Base-by-base conservation (phyloP, 2,888 invertebrate genomes). In the Caradrina kadenii region DNA sequence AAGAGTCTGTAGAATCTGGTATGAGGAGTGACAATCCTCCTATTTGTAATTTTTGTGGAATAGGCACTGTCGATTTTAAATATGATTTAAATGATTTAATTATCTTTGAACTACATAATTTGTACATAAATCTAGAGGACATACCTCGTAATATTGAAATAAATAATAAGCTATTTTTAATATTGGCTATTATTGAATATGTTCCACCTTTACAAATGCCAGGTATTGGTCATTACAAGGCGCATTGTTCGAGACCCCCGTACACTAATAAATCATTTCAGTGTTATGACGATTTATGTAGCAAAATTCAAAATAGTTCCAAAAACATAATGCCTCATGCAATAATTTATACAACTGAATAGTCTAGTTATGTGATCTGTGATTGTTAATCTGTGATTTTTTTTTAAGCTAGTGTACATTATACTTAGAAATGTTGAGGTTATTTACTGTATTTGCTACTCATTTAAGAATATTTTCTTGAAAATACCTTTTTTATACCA, bases 391-490 rank as follows among this genome's bases (percentile, higher is more conserved):
- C 2, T 26, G 26, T 26, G 26, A 26, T 26, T 26, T 26, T 26
- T 26, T 26, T 26, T 26, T 26, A 26, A 26, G 26, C 26, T 56
- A 62, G 62, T 61, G 35, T 7, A 67, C 45, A 61, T 45, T 42
- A 65, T 48, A 48, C 48, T 48, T 48, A 48, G 48, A 48, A 48
- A 48, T 48, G 48, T 48, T 48, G 48, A 48, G 48, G 48, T 48
- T n/a, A n/a, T 48, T 48, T 48, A 21, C 59, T 59, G 59, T 59
- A 59, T 59, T 59, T 59, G 59, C 59, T 59, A 59, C 59, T 59
- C 59, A 59, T 59, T 59, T 59, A 49, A 60, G 26, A 60, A 60
- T 60, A 60, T 60, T 60, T 26, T 31, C 31, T 60, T 60, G 60
- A 31, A 60, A 42, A 60, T 49, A 49, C 49, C 35, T 59, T 35